Evolutionary conservation across 2,113 vertebrate genomes (phyloP).

Genomic region (Crypturellus undulatus): DNA sequence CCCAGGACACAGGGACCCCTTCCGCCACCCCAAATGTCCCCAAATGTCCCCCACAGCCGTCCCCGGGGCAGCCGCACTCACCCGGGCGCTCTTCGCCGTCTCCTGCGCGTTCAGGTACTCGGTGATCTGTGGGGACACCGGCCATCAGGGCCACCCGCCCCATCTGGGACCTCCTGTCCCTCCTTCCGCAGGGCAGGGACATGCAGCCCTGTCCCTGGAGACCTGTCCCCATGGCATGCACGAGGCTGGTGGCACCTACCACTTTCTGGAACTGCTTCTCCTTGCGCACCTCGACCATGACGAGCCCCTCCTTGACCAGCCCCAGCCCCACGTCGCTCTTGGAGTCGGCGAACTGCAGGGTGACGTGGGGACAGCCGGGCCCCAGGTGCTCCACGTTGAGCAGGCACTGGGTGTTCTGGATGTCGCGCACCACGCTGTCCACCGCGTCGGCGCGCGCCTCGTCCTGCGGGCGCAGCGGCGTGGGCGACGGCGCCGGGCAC

Average conservation of each 20-base stretch:
- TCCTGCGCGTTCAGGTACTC: slow-evolving; percentile 93
- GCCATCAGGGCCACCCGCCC: background rate
- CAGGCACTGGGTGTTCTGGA: slow-evolving; percentile 94
- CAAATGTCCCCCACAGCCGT: no score
- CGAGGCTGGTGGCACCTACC: slow-evolving; percentile 71
- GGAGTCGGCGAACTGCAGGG: slow-evolving; percentile 90
- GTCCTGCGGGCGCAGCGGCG: slow-evolving; percentile 74
- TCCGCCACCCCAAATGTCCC: background rate
- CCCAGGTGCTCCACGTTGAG: slow-evolving; percentile 90
- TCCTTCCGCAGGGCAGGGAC: no score
- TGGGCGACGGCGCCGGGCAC: no score
- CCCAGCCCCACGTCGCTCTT: slow-evolving; percentile 92
- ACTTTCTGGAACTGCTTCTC: slow-evolving; percentile 94
- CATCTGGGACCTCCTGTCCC: no score
- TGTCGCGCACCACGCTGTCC: slow-evolving; percentile 91
- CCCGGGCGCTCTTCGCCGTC: slow-evolving; percentile 90
- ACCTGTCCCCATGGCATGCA: no score
- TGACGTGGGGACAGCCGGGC: slow-evolving; percentile 84
- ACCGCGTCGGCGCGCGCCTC: slow-evolving; percentile 89
- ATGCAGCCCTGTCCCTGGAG: no score
- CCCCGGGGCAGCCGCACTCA: slow-evolving; percentile 68
- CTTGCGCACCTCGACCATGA: slow-evolving; percentile 94
- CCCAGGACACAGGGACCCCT: slow-evolving; percentile 53
- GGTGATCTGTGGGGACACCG: slow-evolving; percentile 78
- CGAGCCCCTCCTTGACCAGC: slow-evolving; percentile 91